A percentile compares a stretch with the other conserved stretches of the same genome.
These are phyloP conservation scores for Lasioglossum morio DNA, from an alignment of 2,888 invertebrate species.

Conservation along the genomic window DNA sequence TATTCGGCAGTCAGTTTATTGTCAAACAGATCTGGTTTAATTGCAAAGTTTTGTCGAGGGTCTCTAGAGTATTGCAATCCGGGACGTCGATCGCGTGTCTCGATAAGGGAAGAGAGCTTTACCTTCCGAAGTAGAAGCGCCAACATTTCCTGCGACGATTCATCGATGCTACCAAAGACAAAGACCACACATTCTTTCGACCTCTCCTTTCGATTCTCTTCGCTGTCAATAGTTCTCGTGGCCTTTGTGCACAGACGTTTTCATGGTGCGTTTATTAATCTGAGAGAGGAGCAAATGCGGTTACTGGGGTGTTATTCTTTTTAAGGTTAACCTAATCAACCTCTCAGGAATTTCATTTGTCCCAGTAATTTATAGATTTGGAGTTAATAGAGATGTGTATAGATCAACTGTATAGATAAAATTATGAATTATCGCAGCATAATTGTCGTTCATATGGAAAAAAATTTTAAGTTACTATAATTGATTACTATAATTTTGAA, in stretches of 20 bases:
- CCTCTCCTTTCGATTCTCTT: not conserved
- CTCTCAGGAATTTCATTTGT: not conserved
- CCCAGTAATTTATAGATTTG: not conserved
- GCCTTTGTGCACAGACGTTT: not conserved
- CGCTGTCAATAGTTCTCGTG: not conserved
- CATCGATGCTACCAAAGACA: constrained; percentile 24
- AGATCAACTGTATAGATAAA: not conserved
- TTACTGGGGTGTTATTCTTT: not conserved
- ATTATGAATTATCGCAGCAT: not conserved
- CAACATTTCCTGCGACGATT: constrained; percentile 51
- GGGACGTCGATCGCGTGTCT: constrained; percentile 21
- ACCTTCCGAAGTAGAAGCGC: constrained; percentile 56
- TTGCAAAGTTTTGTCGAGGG: constrained; percentile 8
- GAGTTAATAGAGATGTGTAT: not conserved
- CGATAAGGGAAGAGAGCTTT: constrained; percentile 35
- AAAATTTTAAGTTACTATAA: not conserved
- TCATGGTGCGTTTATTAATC: constrained; percentile 16
- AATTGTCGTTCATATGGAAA: not conserved
- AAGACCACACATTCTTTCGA: constrained; percentile 16
- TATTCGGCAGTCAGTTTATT: not conserved
- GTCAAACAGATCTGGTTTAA: constrained; percentile 38
- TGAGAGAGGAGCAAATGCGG: not conserved
- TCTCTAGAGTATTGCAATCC: constrained; percentile 10
- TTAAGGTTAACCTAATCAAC: constrained; percentile 44
- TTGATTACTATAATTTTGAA: constrained; percentile 39